Evolutionary conservation across 2,113 vertebrate species (phyloP).

Genomic region (Reinhardtius hippoglossoides): DNA sequence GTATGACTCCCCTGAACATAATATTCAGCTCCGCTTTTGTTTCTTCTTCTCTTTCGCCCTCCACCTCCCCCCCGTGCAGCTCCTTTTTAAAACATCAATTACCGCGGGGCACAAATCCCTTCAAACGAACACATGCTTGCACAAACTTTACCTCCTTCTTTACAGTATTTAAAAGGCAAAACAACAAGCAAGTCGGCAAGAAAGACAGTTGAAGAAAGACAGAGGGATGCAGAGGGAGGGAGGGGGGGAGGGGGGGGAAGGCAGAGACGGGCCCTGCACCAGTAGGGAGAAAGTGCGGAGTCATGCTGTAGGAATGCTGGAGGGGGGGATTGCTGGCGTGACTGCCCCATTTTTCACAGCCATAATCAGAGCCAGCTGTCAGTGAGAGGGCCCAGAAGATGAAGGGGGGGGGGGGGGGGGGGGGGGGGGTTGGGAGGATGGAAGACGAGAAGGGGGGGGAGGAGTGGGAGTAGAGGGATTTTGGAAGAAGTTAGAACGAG

Average conservation of each 20-base stretch:
- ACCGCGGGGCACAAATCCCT: slow-evolving; percentile 33
- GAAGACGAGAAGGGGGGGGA: slow-evolving; percentile 18
- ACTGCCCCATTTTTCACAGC: slow-evolving; percentile 85
- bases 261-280: slow-evolving; percentile 53
- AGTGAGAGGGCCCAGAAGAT: slow-evolving; percentile 74
- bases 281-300: slow-evolving; percentile 82
- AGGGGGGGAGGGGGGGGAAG: slow-evolving; percentile 55
- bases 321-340: slow-evolving; percentile 80
- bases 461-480: slow-evolving; percentile 48
- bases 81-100: slow-evolving; percentile 29
- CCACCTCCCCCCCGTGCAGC: background rate
- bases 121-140: slow-evolving; percentile 53
- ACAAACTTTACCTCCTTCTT: slow-evolving; percentile 46
- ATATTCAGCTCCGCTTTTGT: slow-evolving; percentile 8
- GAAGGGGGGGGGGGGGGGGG: slow-evolving; percentile 35
- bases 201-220: slow-evolving; percentile 59
- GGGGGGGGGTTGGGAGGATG: background rate
- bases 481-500: slow-evolving; percentile 44
- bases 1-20: slow-evolving; percentile 18
- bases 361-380: slow-evolving; percentile 88
- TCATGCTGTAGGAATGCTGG: slow-evolving; percentile 86
- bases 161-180: slow-evolving; percentile 46
- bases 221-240: slow-evolving; percentile 47
- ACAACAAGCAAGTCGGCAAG: slow-evolving; percentile 45
- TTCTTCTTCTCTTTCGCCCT: background rate